These are phyloP conservation scores for Lynx canadensis DNA, from an alignment of 2,113 vertebrate genomes.

Conservation along the genomic window DNA sequence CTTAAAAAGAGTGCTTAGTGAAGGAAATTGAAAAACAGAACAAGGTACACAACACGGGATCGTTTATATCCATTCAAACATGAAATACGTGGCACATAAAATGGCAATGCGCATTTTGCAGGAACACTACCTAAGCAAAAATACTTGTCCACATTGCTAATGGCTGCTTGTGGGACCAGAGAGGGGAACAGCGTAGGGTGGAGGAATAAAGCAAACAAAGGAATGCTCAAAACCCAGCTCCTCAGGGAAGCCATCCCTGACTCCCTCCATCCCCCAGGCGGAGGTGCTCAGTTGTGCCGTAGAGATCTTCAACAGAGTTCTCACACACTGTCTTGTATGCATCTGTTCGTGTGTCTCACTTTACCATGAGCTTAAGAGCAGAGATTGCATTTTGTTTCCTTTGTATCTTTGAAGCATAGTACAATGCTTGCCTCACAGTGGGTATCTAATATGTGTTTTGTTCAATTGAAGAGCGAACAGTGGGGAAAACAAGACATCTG, in stretches of 20 bases:
- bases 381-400: neutral
- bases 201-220: neutral
- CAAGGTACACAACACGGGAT: neutral
- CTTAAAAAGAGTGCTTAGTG: neutral
- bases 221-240: neutral
- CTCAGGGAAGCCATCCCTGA: neutral
- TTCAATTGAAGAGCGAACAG: neutral
- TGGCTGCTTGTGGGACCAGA: neutral
- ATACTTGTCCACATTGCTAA: neutral
- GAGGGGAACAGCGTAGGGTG: neutral
- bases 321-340: neutral
- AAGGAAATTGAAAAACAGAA: neutral
- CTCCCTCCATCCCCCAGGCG: fast-evolving
- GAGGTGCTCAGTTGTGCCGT: fast-evolving
- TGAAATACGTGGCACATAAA: neutral
- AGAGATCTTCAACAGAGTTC: fast-evolving
- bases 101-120: neutral
- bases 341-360: neutral
- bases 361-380: neutral
- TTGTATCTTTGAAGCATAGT: neutral
- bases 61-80: neutral
- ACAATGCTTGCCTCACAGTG: conserved; percentile 23
- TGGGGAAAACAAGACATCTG: conserved; percentile 49
- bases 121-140: neutral
- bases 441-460: conserved; percentile 47